Base-by-base conservation (phyloP, 2,888 invertebrate species). In the Auanema sp. region DNA sequence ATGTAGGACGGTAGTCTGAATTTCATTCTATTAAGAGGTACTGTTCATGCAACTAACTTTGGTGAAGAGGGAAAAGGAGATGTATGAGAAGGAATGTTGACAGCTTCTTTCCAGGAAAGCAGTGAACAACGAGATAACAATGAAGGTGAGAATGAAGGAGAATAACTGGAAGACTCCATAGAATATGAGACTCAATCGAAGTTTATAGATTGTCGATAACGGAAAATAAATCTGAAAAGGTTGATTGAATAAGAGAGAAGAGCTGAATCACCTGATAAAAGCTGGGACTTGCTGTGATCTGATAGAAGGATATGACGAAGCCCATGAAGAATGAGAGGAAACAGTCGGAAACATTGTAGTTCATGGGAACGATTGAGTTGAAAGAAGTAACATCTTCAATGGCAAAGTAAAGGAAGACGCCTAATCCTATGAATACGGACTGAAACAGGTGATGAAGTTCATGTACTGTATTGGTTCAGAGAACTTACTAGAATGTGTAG, bases 151-250 rank as follows among this genome's bases (percentile, higher is more conserved):
- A 12, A 65, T 56, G 14, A 65, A 63, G 24, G 55, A 41, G 60
- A 72, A 70, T 12, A 76, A 52, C 50, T 71, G 70, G 60, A 76
- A 76, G 0, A 70, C 71, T 16, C 68, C 71, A 44, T 72, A 69
- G 33, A 76, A 66, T 18, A 66, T 69, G 41, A 76, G 62, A 12
- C 69, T 67, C 10, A 76, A 66, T 5, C 74, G 74, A 18, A 74
- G 69, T 63, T 74, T 74, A 52, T 74, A 68, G 59, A 71, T 71
- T 3, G 73, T 74, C 41, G 71, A 69, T 49, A 74, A 59, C 14
- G 71, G 70, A 16, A 69, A 71, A 51, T 62, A 71, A n/a, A 66
- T 62, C 73, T 74, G 61, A 43, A 51, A 24, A 12, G 0, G 0
- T 47, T 16, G 12, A 23, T 23, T 62, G 6, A 60, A 50, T 12